These are phyloP conservation scores for Mactra quadrangularis DNA, from an alignment of 1,140 invertebrate species.

Conservation along the genomic window DNA sequence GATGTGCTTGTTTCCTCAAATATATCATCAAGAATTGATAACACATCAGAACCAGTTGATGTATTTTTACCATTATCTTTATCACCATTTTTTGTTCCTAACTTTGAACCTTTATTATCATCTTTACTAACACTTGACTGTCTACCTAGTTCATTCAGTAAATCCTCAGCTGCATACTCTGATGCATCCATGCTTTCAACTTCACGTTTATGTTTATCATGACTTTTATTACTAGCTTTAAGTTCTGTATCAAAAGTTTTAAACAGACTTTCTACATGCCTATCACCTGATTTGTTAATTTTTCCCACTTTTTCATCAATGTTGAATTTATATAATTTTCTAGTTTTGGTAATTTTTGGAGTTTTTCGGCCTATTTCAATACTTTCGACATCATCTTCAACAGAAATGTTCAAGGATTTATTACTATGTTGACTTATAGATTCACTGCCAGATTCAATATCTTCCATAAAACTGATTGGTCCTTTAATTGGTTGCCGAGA, in stretches of 20 bases:
- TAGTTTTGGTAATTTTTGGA: conserved; percentile 1
- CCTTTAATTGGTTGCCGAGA: too few relatives aligned
- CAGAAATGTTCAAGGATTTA: neutral
- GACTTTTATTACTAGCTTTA: neutral
- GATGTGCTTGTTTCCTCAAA: conserved; percentile 3
- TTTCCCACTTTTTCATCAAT: too few relatives aligned
- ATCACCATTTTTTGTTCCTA: neutral
- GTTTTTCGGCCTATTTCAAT: conserved; percentile 41
- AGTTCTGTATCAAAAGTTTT: too few relatives aligned
- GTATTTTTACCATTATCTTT: neutral
- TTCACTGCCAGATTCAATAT: conserved; percentile 25
- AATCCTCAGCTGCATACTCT: neutral
- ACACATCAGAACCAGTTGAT: neutral
- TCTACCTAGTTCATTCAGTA: conserved; percentile 20
- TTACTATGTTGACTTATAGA: conserved; percentile 21
- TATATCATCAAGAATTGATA: conserved; percentile 47
- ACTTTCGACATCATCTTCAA: neutral
- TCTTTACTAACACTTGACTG: too few relatives aligned
- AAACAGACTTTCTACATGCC: too few relatives aligned
- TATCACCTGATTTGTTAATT: too few relatives aligned
- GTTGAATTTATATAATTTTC: too few relatives aligned
- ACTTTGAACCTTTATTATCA: neutral
- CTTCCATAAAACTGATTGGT: conserved; percentile 20
- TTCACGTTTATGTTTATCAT: neutral
- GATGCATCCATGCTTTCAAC: too few relatives aligned